These are phyloP conservation scores for Acromyrmex heyeri DNA, from an alignment of 1,140 invertebrate species.

Conservation along the genomic window DNA sequence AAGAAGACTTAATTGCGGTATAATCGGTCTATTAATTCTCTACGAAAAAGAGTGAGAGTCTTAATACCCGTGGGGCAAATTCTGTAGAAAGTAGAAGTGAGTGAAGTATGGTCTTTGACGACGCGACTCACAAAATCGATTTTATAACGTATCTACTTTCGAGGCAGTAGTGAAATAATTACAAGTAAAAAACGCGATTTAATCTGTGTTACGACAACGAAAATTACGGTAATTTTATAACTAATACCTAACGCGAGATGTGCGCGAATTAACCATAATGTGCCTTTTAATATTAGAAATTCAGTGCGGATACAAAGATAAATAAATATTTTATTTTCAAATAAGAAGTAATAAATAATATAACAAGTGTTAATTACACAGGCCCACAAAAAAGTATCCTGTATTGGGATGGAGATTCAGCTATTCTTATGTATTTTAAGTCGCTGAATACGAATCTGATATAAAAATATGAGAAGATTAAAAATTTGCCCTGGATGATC, in stretches of 20 bases:
- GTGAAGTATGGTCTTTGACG: constrained; percentile 67
- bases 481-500: too few relatives aligned
- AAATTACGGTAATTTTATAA: background rate
- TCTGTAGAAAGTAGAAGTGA: constrained; percentile 84
- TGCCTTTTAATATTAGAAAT: background rate
- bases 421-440: too few relatives aligned
- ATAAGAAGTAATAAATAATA: background rate
- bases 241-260: background rate
- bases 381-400: too few relatives aligned
- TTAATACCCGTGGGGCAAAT: constrained; percentile 71
- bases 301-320: background rate
- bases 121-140: constrained; percentile 74
- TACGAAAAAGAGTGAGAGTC: constrained; percentile 72
- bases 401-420: too few relatives aligned
- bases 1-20: constrained; percentile 54
- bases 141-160: constrained; percentile 55
- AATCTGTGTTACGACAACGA: background rate
- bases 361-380: background rate
- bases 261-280: background rate
- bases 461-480: too few relatives aligned
- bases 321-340: background rate
- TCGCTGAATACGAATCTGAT: too few relatives aligned
- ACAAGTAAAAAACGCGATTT: constrained; percentile 8
- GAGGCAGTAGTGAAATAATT: constrained; percentile 44
- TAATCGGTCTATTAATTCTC: constrained; percentile 55